Conservation (phyloP, 2,888 invertebrate genomes). For the Dryomyza anilis region DNA sequence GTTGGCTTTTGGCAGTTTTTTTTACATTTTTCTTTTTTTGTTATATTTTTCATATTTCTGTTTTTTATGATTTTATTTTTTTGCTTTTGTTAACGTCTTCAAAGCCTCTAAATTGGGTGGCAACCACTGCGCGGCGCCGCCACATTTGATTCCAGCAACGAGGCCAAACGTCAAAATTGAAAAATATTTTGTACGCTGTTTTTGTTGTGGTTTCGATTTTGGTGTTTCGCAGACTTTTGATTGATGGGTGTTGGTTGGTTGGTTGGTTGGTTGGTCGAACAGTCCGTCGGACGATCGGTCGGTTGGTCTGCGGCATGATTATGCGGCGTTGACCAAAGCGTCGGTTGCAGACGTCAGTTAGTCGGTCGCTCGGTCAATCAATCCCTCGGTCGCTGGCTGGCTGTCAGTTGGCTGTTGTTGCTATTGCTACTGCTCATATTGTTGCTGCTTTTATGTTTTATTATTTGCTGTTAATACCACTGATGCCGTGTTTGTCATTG, state of each 20-base stretch:
- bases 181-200: constrained; percentile 7
- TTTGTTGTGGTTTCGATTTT: constrained; percentile 1
- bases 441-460: neutral
- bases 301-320: constrained; percentile 9
- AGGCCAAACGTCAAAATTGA: constrained; percentile 20
- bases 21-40: neutral
- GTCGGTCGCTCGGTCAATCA: neutral
- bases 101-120: neutral
- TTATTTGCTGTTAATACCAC: neutral
- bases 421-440: too few relatives aligned
- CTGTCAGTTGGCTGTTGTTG: neutral
- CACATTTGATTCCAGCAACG: constrained; percentile 3
- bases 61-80: too few relatives aligned
- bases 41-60: too few relatives aligned
- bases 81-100: neutral
- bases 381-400: neutral
- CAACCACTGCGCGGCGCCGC: neutral
- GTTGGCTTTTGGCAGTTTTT: constrained; percentile 6
- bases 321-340: neutral
- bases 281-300: neutral
- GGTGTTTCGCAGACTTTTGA: constrained; percentile 19
- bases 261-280: neutral
- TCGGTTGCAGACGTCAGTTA: neutral
- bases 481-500: neutral
- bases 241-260: constrained; percentile 13